Percentiles rank a stretch among this genome's conserved stretches.
Evolutionary conservation across 2,113 vertebrate species (phyloP).

Genomic region (Paramisgurnus dabryanus): DNA sequence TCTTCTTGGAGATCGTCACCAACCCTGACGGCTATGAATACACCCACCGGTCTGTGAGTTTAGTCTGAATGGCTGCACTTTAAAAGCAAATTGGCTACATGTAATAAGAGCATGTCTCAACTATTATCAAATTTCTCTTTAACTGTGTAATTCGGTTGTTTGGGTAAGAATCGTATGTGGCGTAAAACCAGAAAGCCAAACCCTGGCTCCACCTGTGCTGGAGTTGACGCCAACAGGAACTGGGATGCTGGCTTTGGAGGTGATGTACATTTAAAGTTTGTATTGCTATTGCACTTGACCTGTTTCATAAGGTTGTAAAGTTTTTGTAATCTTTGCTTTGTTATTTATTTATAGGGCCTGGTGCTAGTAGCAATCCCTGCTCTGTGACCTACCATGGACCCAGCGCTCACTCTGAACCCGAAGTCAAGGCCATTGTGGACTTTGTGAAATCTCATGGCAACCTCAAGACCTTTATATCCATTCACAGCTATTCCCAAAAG

Average conservation of each 20-base stretch:
- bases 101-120: background rate
- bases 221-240: conserved; percentile 91
- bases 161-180: conserved; percentile 86
- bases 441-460: conserved; percentile 85
- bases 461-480: conserved; percentile 90
- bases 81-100: background rate
- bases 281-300: background rate
- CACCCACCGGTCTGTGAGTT: conserved; percentile 80
- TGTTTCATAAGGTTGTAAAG: too few relatives aligned
- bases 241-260: conserved; percentile 88
- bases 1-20: conserved; percentile 84
- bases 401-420: conserved; percentile 81
- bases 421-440: conserved; percentile 92
- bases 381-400: conserved; percentile 81
- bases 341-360: conserved; percentile 66
- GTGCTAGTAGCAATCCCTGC: conserved; percentile 83
- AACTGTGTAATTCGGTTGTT: background rate
- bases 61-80: background rate
- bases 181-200: conserved; percentile 86
- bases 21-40: conserved; percentile 88
- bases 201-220: conserved; percentile 70
- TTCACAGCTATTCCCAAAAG: conserved; percentile 95
- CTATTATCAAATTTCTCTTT: background rate
- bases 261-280: conserved; percentile 45
- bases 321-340: background rate